Evolutionary conservation across 2,888 invertebrate genomes (phyloP).

Genomic region (Antheraea yamamai): DNA sequence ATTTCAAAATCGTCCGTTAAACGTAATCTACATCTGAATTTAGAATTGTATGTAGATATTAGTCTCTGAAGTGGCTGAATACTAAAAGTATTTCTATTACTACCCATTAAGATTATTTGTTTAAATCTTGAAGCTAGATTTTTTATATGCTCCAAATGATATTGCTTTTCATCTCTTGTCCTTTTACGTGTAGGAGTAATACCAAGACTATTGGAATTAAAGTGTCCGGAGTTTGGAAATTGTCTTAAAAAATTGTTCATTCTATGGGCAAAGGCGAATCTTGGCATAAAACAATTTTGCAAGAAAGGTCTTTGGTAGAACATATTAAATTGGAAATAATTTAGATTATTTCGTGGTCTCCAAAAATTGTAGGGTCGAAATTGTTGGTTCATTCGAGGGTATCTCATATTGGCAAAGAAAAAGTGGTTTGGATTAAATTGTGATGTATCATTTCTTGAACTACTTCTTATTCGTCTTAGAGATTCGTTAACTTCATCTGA

Average conservation of each 20-base stretch:
- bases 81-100: conserved; percentile 38
- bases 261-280: conserved; percentile 43
- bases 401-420: conserved; percentile 27
- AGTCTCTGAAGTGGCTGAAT: conserved; percentile 48
- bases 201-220: conserved; percentile 28
- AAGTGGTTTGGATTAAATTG: conserved; percentile 28
- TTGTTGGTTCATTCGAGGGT: conserved; percentile 29
- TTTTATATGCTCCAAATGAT: conserved; percentile 52
- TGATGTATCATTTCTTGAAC: conserved; percentile 27
- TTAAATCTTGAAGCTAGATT: conserved; percentile 47
- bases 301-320: conserved; percentile 49
- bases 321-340: conserved; percentile 48
- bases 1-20: conserved; percentile 51
- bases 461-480: conserved; percentile 49
- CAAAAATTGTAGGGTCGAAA: conserved; percentile 46
- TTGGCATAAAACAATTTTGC: conserved; percentile 39
- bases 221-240: conserved; percentile 24
- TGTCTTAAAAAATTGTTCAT: conserved; percentile 34
- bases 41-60: conserved; percentile 57
- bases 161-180: conserved; percentile 33
- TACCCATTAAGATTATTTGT: conserved; percentile 38
- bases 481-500: conserved; percentile 54
- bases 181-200: conserved; percentile 39
- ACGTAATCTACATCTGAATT: conserved; percentile 51
- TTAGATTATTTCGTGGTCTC: conserved; percentile 43